Conservation (phyloP, 2,113 vertebrate species). For the Plecotus auritus region DNA sequence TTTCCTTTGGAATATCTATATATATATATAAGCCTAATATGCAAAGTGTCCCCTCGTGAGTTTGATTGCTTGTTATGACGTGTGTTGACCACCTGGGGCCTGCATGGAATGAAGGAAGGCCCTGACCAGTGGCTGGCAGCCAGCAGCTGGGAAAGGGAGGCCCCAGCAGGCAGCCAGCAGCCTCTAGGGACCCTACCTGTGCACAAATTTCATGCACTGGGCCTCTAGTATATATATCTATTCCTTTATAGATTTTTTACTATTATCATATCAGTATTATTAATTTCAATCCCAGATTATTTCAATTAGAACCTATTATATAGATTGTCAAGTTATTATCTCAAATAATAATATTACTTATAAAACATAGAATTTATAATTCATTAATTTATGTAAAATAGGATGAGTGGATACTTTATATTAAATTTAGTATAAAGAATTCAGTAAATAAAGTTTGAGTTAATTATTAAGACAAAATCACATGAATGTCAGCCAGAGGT, state of each 20-base stretch:
- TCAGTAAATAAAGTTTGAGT: neutral
- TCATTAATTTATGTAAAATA: neutral
- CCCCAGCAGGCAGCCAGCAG: too few species aligned
- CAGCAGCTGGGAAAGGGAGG: too few species aligned
- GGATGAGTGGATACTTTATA: neutral
- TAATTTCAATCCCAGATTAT: neutral
- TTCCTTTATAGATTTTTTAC: neutral
- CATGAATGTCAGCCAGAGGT: neutral
- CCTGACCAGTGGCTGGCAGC: too few species aligned
- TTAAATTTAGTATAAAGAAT: neutral
- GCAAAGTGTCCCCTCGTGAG: too few species aligned
- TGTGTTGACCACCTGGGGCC: too few species aligned
- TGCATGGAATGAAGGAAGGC: too few species aligned
- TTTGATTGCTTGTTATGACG: too few species aligned
- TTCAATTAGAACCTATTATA: neutral
- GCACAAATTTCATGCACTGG: too few species aligned
- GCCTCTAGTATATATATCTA: too few species aligned
- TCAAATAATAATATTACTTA: neutral
- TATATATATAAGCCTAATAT: too few species aligned
- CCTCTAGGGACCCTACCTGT: too few species aligned
- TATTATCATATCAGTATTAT: neutral
- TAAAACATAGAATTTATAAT: neutral
- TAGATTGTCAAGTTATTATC: neutral
- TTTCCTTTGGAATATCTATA: too few species aligned
- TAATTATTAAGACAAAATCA: neutral